phyloP scores from a whole-genome alignment of 2,888 invertebrate species.

The Ctena decussata region DNA sequence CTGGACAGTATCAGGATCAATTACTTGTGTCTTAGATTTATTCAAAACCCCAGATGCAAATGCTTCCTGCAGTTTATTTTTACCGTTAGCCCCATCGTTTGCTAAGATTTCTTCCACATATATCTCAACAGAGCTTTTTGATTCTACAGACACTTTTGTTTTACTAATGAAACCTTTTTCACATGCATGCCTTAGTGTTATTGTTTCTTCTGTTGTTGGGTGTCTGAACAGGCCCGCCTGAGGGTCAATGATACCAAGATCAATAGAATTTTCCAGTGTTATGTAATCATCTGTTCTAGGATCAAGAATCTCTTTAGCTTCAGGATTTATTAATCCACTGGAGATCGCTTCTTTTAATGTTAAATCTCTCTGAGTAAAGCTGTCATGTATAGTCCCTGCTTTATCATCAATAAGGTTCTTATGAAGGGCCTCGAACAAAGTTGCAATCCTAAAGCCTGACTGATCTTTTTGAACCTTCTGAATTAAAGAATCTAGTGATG shows the following conservation, averaged over 20 bases:
- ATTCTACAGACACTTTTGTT: constrained; percentile 51
- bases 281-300: constrained; percentile 89
- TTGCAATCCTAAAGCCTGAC: constrained; percentile 67
- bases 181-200: constrained; percentile 88
- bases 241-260: constrained; percentile 69
- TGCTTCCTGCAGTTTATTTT: constrained; percentile 78
- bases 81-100: constrained; percentile 71
- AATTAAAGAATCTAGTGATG: constrained; percentile 77
- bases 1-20: constrained; percentile 82
- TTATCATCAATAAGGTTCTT: constrained; percentile 64
- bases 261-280: constrained; percentile 75
- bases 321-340: constrained; percentile 87
- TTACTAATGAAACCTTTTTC: constrained; percentile 87
- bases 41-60: constrained; percentile 80
- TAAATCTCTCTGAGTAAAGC: constrained; percentile 70
- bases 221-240: constrained; percentile 73
- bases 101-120: constrained; percentile 80
- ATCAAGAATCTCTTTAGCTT: constrained; percentile 72
- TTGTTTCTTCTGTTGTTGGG: constrained; percentile 63
- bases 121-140: constrained; percentile 77
- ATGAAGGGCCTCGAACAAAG: constrained; percentile 69
- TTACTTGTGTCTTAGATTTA: constrained; percentile 81
- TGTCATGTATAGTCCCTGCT: constrained; percentile 67
- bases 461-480: constrained; percentile 68
- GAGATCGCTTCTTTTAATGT: constrained; percentile 88